phyloP scores from a whole-genome alignment of 1,140 invertebrate genomes.

The Achatina immaculata region DNA sequence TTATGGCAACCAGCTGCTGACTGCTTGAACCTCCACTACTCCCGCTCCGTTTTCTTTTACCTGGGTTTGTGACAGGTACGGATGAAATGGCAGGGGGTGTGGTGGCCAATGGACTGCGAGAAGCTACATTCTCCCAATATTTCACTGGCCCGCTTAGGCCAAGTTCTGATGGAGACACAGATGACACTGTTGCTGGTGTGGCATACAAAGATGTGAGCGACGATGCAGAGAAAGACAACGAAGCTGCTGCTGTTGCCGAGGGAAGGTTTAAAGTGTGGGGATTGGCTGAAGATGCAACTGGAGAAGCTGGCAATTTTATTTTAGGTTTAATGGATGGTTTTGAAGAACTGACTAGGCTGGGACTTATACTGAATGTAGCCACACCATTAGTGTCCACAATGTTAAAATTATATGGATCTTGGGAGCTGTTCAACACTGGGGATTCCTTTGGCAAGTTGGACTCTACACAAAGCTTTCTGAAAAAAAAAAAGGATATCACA shows the following conservation, averaged over 20 bases:
- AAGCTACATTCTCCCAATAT: neutral
- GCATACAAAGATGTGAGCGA: neutral
- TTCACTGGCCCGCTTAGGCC: slow-evolving; percentile 26
- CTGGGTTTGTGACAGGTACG: slow-evolving; percentile 2
- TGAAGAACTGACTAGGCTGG: slow-evolving; percentile 33
- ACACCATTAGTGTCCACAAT: slow-evolving; percentile 48
- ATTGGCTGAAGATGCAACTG: slow-evolving; percentile 10
- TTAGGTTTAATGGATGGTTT: slow-evolving; percentile 48
- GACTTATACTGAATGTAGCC: slow-evolving; percentile 40
- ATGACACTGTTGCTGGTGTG: neutral
- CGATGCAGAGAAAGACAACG: slow-evolving; percentile 23
- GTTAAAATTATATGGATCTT: slow-evolving; percentile 67
- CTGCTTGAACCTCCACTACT: slow-evolving; percentile 1
- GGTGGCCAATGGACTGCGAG: slow-evolving; percentile 14
- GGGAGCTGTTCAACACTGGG: slow-evolving; percentile 52
- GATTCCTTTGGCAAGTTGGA: slow-evolving; percentile 64
- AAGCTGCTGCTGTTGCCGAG: slow-evolving; percentile 34
- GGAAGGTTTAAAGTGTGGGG: neutral
- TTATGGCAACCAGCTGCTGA: neutral
- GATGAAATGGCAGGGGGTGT: neutral
- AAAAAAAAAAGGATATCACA: neutral
- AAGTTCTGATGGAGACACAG: slow-evolving; percentile 10
- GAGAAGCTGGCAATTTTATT: slow-evolving; percentile 49
- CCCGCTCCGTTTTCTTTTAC: slow-evolving; percentile 29
- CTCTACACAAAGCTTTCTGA: slow-evolving; percentile 68